Conservation (phyloP, 2,113 vertebrate species). For the Megaceryle torquata region DNA sequence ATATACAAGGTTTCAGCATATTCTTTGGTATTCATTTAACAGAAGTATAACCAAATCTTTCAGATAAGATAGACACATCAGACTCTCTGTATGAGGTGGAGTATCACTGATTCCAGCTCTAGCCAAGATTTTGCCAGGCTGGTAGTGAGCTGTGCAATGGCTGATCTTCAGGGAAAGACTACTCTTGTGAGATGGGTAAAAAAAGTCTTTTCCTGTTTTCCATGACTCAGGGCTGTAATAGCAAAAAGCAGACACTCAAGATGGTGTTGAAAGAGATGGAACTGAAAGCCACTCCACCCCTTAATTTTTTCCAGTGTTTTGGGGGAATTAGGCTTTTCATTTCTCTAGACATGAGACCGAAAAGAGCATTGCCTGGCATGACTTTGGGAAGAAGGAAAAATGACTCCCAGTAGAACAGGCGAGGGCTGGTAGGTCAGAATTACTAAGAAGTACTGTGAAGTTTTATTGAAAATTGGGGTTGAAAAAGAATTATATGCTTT, state of each 20-base stretch:
- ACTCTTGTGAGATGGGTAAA: not conserved
- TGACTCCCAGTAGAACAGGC: not conserved
- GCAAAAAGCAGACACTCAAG: not conserved
- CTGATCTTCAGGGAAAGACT: not conserved
- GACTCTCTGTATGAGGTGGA: not conserved
- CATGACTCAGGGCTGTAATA: rapidly evolving
- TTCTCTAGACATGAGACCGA: not conserved
- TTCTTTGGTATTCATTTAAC: not conserved
- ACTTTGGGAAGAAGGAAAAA: not conserved
- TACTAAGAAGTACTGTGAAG: not conserved
- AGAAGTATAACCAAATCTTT: not conserved
- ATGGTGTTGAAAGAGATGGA: rapidly evolving
- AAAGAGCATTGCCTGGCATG: not conserved
- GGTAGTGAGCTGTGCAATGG: not conserved
- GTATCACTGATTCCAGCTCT: not conserved
- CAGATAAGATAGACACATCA: not conserved
- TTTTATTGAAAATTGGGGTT: not conserved
- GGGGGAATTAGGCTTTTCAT: not conserved
- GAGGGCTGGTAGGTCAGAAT: not conserved
- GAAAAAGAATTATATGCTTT: not conserved
- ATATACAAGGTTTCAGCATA: not conserved
- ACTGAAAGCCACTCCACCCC: not conserved
- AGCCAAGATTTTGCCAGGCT: no score
- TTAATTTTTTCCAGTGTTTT: not conserved
- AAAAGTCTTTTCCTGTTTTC: not conserved